Conservation (phyloP, 2,113 vertebrate genomes). For the Holacanthus passer region DNA sequence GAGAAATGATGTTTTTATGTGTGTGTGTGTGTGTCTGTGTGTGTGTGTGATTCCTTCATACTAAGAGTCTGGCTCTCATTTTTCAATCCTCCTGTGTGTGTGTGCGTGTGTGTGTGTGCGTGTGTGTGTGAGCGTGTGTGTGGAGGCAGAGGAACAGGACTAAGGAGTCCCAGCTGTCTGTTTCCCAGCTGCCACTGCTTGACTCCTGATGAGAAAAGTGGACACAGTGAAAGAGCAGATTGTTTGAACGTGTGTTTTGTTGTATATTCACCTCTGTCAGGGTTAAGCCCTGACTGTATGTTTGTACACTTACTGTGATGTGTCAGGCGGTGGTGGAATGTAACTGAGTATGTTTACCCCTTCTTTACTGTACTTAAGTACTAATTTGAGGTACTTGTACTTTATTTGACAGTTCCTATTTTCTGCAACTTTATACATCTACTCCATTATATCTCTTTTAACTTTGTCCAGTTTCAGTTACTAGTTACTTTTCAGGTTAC, state of each 20-base stretch:
- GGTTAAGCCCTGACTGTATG: not conserved
- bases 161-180: slow-evolving; percentile 62
- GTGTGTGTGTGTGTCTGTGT: slow-evolving; percentile 27
- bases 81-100: slow-evolving; percentile 26
- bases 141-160: slow-evolving; percentile 32
- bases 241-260: slow-evolving; percentile 16
- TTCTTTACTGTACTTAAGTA: not conserved
- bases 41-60: slow-evolving; percentile 39
- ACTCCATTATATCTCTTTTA: too few species aligned
- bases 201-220: slow-evolving; percentile 28
- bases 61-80: slow-evolving; percentile 46
- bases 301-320: not conserved
- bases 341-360: too few species aligned
- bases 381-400: not conserved
- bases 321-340: not conserved
- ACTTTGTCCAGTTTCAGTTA: too few species aligned
- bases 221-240: slow-evolving; percentile 28
- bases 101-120: slow-evolving; percentile 26
- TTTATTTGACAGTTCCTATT: not conserved
- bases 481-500: too few species aligned
- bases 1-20: slow-evolving; percentile 53
- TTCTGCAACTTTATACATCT: too few species aligned
- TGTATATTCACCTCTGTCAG: not conserved
- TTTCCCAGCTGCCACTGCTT: slow-evolving; percentile 51
- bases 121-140: slow-evolving; percentile 17